Evolutionary conservation across 2,113 vertebrate genomes (phyloP).

Genomic region (Muscicapa adusta): DNA sequence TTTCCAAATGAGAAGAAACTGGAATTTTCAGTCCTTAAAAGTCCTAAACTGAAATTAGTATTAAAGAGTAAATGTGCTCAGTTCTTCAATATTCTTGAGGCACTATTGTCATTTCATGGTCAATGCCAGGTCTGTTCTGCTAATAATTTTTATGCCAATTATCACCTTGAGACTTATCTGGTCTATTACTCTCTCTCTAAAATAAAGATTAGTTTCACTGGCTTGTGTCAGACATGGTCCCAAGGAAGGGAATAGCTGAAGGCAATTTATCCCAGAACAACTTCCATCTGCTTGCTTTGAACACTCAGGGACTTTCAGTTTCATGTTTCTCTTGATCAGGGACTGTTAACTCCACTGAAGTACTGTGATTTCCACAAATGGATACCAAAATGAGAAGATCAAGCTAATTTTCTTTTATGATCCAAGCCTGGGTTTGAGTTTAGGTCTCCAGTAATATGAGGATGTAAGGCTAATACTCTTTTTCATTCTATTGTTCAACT

Average conservation of each 20-base stretch:
- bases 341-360: neutral
- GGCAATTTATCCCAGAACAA: neutral
- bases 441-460: neutral
- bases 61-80: neutral
- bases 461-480: neutral
- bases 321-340: neutral
- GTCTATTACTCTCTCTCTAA: conserved; percentile 1
- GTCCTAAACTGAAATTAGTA: neutral
- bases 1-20: neutral
- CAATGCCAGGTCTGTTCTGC: neutral
- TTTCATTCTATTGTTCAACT: neutral
- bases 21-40: neutral
- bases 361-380: neutral
- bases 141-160: conserved; percentile 14
- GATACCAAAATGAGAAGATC: conserved; percentile 5
- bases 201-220: conserved; percentile 9
- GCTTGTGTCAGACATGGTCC: neutral
- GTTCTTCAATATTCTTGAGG: neutral
- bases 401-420: conserved; percentile 35
- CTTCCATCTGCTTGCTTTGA: neutral
- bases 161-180: neutral
- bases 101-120: neutral
- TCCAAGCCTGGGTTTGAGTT: neutral
- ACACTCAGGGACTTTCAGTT: neutral
- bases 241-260: neutral